A percentile compares a stretch with the other conserved stretches of the same genome.
Conservation (phyloP, 2,888 invertebrate species). For the Cepaea hortensis region DNA sequence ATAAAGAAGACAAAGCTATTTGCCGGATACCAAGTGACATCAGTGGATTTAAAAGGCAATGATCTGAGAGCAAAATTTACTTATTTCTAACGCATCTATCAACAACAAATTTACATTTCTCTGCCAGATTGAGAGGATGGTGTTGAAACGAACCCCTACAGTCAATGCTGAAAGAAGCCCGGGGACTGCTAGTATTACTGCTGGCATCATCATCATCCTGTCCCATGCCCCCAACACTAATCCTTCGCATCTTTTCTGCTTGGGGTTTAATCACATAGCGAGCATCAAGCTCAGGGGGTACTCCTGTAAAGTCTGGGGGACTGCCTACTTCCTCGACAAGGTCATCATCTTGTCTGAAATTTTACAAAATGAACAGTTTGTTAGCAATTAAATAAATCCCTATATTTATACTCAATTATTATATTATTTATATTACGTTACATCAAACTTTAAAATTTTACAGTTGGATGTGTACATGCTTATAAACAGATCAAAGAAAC, state of each 20-base stretch:
- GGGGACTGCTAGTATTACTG: slow-evolving; percentile 42
- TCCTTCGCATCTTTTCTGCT: slow-evolving; percentile 80
- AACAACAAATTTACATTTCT: slow-evolving; percentile 32
- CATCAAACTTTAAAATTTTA: background rate
- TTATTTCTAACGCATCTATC: background rate
- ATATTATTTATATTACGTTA: background rate
- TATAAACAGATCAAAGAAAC: no score
- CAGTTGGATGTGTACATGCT: no score
- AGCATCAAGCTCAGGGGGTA: slow-evolving; percentile 65
- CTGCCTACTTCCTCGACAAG: slow-evolving; percentile 59
- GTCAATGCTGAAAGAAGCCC: slow-evolving; percentile 46
- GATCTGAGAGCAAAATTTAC: no score
- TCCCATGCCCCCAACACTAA: slow-evolving; percentile 87
- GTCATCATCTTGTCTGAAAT: slow-evolving; percentile 52
- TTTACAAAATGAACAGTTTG: background rate
- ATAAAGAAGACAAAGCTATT: no score
- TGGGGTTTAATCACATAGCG: slow-evolving; percentile 72
- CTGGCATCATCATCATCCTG: slow-evolving; percentile 46
- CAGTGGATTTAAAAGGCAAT: no score
- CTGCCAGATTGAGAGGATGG: slow-evolving; percentile 30
- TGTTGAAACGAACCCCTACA: slow-evolving; percentile 30
- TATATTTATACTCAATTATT: background rate
- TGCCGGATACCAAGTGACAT: no score
- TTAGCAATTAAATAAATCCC: background rate
- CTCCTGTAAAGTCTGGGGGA: slow-evolving; percentile 68